phyloP scores from a whole-genome alignment of 2,797 vertebrate genomes.

The Enteromius anoplus region DNA sequence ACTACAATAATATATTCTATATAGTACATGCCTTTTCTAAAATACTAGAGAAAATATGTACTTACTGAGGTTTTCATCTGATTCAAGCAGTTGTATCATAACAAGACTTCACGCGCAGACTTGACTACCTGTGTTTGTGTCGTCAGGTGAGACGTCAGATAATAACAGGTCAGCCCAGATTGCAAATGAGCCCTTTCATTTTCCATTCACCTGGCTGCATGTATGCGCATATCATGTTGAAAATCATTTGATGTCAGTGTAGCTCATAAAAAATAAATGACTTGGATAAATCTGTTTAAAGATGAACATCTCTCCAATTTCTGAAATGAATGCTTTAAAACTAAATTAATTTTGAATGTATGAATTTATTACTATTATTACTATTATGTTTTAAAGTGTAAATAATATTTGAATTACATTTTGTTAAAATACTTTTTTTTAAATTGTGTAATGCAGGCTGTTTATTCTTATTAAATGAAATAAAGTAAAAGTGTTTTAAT shows the following conservation, averaged over 20 bases:
- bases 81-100: background rate
- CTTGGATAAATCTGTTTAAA: background rate
- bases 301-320: background rate
- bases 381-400: background rate
- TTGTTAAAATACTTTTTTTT: background rate
- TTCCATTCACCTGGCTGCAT: background rate
- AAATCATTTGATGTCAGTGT: background rate
- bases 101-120: background rate
- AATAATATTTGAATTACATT: background rate
- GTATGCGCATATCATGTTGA: no score
- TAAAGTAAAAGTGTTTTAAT: background rate
- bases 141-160: background rate
- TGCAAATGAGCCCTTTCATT: constrained; percentile 11
- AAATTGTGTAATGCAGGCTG: background rate
- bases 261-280: background rate
- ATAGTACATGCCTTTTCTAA: background rate
- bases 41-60: constrained; percentile 14
- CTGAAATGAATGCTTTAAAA: background rate
- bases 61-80: constrained; percentile 10
- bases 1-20: background rate
- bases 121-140: constrained; percentile 10
- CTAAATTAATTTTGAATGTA: background rate
- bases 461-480: background rate
- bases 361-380: background rate
- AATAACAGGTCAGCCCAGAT: constrained; percentile 23